Base-by-base conservation (phyloP, 2,113 vertebrate species). In the Dendrocopos noguchii region DNA sequence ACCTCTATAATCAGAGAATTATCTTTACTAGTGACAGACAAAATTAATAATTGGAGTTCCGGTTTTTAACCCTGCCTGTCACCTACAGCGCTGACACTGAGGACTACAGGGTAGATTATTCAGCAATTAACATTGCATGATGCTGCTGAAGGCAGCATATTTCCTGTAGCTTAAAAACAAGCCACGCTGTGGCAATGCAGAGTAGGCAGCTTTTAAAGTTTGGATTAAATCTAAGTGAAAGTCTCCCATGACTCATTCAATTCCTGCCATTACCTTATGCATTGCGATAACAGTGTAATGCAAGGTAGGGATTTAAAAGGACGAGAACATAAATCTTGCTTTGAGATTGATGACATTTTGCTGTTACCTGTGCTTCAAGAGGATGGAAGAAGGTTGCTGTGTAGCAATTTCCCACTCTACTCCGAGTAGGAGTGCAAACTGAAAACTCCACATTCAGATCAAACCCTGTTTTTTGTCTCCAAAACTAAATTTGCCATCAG, bases 241-340 rank as follows among this genome's bases (percentile, higher is more conserved):
- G 76, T 83, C 85, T 94, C 91, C 68, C 57, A 72, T 72, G 87
- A 85, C 80, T 95, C 42, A 12, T 88, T 86, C 90, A 94, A 66
- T 57, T 93, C 29, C 82, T 88, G 90, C 73, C 68, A 75, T 88
- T 90, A 85, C 84, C 84, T 95, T 90, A 75, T 42, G 53, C 53
- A 65, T 46, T 77, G 76, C 66, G 90, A 83, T 91, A 92, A 95
- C 10, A 57, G 91, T 80, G 79, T 75, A 83, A 86, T 59, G 59
- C 59, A 81, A 93, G 63, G 87, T 31, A 81, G 88, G 46, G 66
- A 91, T 93, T 83, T 90, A 79, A 95, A 95, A 94, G 87, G 87
- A 95, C 85, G 65, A 86, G 85, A 88, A 57, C 27, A 93, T 92
- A 93, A 94, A 93, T 90, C 82, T 75, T 85, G 81, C 83, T 66